phyloP scores from a whole-genome alignment of 2,113 vertebrate species.

The Saccopteryx bilineata region DNA sequence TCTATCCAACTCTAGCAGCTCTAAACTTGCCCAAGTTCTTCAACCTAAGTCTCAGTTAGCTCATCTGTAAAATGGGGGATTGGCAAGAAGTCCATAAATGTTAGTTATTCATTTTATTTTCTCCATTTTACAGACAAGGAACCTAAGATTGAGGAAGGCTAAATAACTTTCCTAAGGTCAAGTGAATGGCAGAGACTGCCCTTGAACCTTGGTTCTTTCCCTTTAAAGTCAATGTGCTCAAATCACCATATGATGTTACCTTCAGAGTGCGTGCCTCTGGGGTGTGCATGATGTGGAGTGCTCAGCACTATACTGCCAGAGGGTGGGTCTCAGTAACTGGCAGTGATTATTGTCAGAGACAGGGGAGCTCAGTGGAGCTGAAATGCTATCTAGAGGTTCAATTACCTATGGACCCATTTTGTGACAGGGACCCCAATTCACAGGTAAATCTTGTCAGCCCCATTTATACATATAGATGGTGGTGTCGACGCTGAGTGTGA shows the following conservation, averaged over 20 bases:
- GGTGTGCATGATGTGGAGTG: not conserved
- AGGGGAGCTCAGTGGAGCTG: not conserved
- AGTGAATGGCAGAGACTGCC: not conserved
- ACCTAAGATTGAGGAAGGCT: not conserved
- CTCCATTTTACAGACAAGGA: conserved; percentile 3
- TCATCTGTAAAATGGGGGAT: not conserved
- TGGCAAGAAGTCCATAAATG: not conserved
- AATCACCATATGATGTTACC: not conserved
- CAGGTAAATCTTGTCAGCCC: conserved; percentile 64
- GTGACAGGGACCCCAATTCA: conserved; percentile 35
- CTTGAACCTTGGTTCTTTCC: not conserved
- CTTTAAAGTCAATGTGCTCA: not conserved
- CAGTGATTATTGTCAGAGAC: not conserved
- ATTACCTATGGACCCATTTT: not conserved
- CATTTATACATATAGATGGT: conserved; percentile 53
- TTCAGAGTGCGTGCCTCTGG: not conserved
- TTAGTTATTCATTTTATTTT: conserved; percentile 14
- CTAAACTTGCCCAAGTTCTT: not conserved
- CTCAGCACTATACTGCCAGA: not conserved
- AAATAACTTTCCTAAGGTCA: conserved; percentile 5
- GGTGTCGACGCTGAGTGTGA: conserved; percentile 28
- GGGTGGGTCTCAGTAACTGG: not conserved
- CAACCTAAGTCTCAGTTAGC: not conserved
- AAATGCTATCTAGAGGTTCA: conserved; percentile 50
- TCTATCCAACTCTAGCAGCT: not conserved